phyloP scores from a whole-genome alignment of 1,140 invertebrate genomes.

The Philotrypesis tridentata region DNA sequence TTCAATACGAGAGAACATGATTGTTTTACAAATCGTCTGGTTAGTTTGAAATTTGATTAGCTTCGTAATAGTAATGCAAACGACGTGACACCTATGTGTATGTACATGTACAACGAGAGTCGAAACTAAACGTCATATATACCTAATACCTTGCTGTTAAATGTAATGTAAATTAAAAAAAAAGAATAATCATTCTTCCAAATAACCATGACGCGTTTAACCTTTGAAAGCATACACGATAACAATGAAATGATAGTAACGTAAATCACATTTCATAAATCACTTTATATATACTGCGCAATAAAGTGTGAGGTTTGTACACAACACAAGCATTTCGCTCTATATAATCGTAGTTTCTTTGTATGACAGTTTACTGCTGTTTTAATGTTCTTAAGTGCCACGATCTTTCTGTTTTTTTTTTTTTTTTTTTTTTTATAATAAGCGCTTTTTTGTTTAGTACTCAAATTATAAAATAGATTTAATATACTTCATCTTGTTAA shows the following conservation, averaged over 20 bases:
- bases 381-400: neutral
- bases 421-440: neutral
- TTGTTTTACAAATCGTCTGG: neutral
- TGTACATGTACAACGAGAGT: neutral
- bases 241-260: neutral
- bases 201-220: neutral
- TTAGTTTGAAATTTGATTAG: neutral
- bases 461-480: neutral
- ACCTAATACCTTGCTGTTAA: neutral
- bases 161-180: neutral
- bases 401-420: too few relatives aligned
- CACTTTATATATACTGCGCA: neutral
- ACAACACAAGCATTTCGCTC: neutral
- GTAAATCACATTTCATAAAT: neutral
- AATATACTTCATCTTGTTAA: neutral
- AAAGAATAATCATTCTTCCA: neutral
- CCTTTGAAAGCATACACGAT: neutral
- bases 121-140: neutral
- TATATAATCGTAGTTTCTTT: neutral
- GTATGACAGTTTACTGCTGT: neutral
- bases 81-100: neutral
- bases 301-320: neutral
- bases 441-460: neutral
- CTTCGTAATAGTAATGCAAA: neutral
- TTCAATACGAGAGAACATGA: constrained; percentile 12